Percentiles rank a stretch among this genome's conserved stretches.
Conservation (phyloP, 1,140 invertebrate species). For the Nasonia longicornis region DNA sequence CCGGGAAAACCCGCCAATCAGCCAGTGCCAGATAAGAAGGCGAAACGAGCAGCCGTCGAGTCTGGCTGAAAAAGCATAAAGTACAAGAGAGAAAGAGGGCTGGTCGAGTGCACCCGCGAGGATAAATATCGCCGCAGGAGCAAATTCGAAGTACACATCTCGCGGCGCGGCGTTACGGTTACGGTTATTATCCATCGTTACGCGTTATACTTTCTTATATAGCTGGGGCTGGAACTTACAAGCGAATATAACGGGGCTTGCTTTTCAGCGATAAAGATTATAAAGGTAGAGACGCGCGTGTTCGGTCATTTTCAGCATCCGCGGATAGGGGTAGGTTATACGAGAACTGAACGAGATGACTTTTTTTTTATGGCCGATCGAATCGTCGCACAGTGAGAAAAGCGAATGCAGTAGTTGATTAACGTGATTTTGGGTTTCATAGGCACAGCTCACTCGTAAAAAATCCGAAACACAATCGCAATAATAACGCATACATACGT, state of each 20-base stretch:
- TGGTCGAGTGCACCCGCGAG: constrained; percentile 18
- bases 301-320: not conserved
- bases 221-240: not conserved
- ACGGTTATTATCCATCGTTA: constrained; percentile 32
- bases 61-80: not conserved
- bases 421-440: no score
- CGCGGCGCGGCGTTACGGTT: constrained; percentile 13
- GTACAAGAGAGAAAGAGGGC: not conserved
- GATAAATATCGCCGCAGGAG: constrained; percentile 25
- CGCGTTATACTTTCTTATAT: constrained; percentile 18
- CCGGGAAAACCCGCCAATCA: not conserved
- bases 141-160: constrained; percentile 29
- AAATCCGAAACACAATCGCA: no score
- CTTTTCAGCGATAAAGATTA: constrained; percentile 9
- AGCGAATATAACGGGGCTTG: not conserved
- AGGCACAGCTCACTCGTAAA: no score
- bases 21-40: constrained; percentile 1
- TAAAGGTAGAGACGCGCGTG: not conserved
- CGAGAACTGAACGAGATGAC: not conserved
- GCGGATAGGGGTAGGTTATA: no score
- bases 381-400: not conserved
- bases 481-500: not conserved
- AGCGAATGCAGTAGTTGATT: no score
- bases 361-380: not conserved
- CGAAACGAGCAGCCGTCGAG: not conserved